Conservation (phyloP, 2,113 vertebrate species). For the Tympanuchus pallidicinctus region DNA sequence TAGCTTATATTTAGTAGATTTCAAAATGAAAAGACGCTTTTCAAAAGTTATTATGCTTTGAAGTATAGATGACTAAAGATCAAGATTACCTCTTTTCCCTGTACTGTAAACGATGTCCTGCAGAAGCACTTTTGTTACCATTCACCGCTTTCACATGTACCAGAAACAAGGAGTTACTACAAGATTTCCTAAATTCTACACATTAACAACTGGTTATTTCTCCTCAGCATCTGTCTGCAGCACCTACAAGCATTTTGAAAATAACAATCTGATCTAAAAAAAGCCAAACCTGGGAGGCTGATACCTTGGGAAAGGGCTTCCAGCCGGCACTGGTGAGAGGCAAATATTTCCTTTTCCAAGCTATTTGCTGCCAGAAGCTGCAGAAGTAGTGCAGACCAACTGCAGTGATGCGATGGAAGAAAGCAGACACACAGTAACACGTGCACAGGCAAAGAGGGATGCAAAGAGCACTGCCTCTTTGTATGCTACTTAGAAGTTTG, state of each 20-base stretch:
- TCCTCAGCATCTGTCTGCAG: background rate
- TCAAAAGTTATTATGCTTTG: conserved; percentile 22
- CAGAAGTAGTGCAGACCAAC: background rate
- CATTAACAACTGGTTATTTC: background rate
- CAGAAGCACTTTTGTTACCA: background rate
- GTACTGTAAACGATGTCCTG: background rate
- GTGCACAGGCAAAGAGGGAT: background rate
- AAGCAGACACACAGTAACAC: background rate
- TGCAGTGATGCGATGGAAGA: background rate
- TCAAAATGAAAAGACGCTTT: background rate
- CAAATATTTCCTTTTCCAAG: background rate
- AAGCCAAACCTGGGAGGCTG: background rate
- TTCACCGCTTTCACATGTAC: background rate
- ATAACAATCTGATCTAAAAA: background rate
- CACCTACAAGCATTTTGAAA: background rate
- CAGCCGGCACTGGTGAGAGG: background rate
- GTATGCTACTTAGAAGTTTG: background rate
- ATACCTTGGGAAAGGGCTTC: background rate
- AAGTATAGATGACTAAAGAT: background rate
- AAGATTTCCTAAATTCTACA: background rate
- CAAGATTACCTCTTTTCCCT: background rate
- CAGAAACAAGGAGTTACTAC: background rate
- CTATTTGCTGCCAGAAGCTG: background rate
- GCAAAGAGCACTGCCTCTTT: accelerated
- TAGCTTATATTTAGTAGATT: background rate